Evolutionary conservation across 2,113 vertebrate species (phyloP).

Genomic region (Brachypodius melanocephalos): DNA sequence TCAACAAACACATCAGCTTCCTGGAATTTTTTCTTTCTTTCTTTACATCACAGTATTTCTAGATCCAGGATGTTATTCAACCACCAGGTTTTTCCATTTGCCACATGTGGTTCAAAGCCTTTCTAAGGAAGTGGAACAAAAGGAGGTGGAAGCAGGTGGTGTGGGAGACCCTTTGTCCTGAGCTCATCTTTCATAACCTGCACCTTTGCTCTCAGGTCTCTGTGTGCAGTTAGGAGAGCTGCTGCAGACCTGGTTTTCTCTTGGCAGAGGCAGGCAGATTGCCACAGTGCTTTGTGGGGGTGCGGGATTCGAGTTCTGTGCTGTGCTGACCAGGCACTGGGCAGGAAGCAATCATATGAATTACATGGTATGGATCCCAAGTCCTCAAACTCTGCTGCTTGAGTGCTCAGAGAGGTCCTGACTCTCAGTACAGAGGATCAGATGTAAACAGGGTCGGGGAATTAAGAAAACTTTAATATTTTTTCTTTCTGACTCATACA

Average conservation of each 20-base stretch:
- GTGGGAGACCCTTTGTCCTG: neutral
- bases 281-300: neutral
- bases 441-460: neutral
- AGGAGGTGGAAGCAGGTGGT: neutral
- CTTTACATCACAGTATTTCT: neutral
- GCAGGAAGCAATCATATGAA: neutral
- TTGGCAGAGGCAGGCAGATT: neutral
- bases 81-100: neutral
- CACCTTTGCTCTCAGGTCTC: neutral
- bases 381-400: neutral
- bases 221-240: neutral
- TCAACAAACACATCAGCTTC: constrained; percentile 10
- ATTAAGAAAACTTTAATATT: neutral
- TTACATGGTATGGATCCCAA: neutral
- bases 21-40: constrained; percentile 24
- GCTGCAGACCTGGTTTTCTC: neutral
- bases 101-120: accelerated
- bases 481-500: constrained; percentile 26
- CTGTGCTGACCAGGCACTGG: neutral
- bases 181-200: neutral
- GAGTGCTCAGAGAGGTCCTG: neutral
- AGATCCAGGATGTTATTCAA: neutral
- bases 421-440: neutral
- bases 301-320: neutral
- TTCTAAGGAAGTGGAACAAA: neutral